Evolutionary conservation across 2,888 invertebrate genomes (phyloP), one percentile per base, ranked within the genome.

Genomic region (Himalopsyche tibetana): DNA sequence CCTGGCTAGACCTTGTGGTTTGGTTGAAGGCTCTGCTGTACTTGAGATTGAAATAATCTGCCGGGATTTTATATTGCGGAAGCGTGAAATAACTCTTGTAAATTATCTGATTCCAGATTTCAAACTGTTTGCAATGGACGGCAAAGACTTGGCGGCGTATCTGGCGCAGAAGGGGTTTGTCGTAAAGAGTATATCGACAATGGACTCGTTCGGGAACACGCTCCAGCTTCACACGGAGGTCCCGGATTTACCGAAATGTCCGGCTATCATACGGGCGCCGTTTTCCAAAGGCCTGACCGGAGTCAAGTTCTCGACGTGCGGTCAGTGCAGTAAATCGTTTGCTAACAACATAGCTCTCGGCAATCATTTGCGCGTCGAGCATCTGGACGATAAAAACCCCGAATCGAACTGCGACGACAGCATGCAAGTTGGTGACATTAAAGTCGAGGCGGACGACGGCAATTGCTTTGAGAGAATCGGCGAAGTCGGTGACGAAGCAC

Each of bases 321-420:
- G 79, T 1, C 55, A 42, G 36, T 86, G 85, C 80, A 40, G 79
- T 3, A 85, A 88, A 74, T 80, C 83, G 6, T 85, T 83, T 82
- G 85, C 84, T n/a, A 87, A 87, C 28, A 56, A 51, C 17, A 80
- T 42, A 9, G 84, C 84, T 1, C 28, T 86, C 15, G 38, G 89
- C n/a, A 93, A 93, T 89, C 93, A 93, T 84, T 92, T 90, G 0
- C 88, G 91, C 0, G 90, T 92, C 89, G 92, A 92, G 55, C 93
- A 93, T 89, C 3, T 45, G 1, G 45, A 80, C 8, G 36, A 1
- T 11, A 28, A n/a, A 45, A 45, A 12, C 40, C 28, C 36, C 38
- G 74, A 36, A 12, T 12, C 69, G 36, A 12, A 4, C 4, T 88
- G 3, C 88, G 89, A 3, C 63, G 42, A 15, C 38, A 51, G 4